Evolutionary conservation across 2,888 invertebrate genomes (phyloP).

Genomic region (Cosmia trapezina): DNA sequence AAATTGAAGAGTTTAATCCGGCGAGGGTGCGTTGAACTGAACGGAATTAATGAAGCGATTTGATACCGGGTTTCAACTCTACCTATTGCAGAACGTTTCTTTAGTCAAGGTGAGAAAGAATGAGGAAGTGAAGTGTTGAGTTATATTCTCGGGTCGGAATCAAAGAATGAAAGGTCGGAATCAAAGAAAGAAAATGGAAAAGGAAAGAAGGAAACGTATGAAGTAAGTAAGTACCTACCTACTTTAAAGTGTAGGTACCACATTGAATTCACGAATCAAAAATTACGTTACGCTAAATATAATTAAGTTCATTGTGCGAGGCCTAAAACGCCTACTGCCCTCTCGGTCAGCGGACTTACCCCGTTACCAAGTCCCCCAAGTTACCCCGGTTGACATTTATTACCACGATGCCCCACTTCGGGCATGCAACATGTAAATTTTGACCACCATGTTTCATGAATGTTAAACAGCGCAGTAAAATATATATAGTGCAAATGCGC

Average conservation of each 20-base stretch:
- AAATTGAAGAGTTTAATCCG: slow-evolving; percentile 47
- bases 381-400: slow-evolving; percentile 62
- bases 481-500: slow-evolving; percentile 52
- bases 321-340: slow-evolving; percentile 14
- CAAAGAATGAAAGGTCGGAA: not conserved
- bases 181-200: no score
- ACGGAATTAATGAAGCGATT: slow-evolving; percentile 35
- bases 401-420: slow-evolving; percentile 66
- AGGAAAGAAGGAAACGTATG: not conserved
- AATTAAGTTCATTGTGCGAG: slow-evolving; percentile 13
- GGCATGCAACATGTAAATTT: slow-evolving; percentile 67
- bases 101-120: not conserved
- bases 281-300: slow-evolving; percentile 4
- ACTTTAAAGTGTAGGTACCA: no score
- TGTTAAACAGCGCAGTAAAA: slow-evolving; percentile 62
- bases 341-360: slow-evolving; percentile 28
- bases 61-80: slow-evolving; percentile 1
- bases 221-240: not conserved
- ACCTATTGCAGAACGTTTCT: not conserved
- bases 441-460: slow-evolving; percentile 67
- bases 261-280: not conserved
- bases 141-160: not conserved
- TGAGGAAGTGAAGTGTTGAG: not conserved
- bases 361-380: slow-evolving; percentile 38
- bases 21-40: slow-evolving; percentile 38